A percentile compares a stretch with the other conserved stretches of the same genome.
Evolutionary conservation across 2,888 invertebrate species (phyloP).

Genomic region (Apomyelois bistriatella): DNA sequence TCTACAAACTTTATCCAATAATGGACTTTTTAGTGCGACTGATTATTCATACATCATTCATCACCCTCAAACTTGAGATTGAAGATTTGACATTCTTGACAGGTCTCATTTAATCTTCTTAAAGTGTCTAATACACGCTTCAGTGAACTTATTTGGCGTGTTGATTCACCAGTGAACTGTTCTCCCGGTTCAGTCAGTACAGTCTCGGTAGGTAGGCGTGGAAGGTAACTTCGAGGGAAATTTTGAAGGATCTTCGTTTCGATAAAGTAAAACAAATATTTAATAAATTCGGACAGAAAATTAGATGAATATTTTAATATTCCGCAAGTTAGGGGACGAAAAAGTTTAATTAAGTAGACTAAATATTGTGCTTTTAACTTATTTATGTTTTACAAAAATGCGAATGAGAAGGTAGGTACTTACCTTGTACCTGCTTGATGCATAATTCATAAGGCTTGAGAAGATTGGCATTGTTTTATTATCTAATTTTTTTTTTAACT

Average conservation of each 20-base stretch:
- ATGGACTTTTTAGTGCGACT: slow-evolving; percentile 44
- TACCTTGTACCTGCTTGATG: too few species aligned
- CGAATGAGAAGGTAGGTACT: background rate
- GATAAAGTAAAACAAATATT: background rate
- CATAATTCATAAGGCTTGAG: too few species aligned
- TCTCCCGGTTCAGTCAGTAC: slow-evolving; percentile 16
- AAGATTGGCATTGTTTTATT: too few species aligned
- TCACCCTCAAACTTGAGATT: slow-evolving; percentile 53
- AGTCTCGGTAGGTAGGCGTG: slow-evolving; percentile 7
- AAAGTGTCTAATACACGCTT: slow-evolving; percentile 52
- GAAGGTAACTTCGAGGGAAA: slow-evolving; percentile 18
- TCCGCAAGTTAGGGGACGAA: background rate
- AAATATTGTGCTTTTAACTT: background rate
- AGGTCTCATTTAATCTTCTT: slow-evolving; percentile 55
- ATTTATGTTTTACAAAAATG: background rate
- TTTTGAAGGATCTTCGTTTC: slow-evolving; percentile 8
- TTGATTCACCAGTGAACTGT: slow-evolving; percentile 26
- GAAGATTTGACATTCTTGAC: slow-evolving; percentile 56
- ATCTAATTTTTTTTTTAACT: too few species aligned
- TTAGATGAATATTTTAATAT: slow-evolving; percentile 3
- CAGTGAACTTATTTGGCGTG: slow-evolving; percentile 29
- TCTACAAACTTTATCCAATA: slow-evolving; percentile 36
- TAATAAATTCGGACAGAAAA: slow-evolving; percentile 2
- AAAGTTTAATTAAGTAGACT: background rate
- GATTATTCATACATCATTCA: slow-evolving; percentile 49